Conservation (phyloP, 2,113 vertebrate species). For the Promerops cafer region DNA sequence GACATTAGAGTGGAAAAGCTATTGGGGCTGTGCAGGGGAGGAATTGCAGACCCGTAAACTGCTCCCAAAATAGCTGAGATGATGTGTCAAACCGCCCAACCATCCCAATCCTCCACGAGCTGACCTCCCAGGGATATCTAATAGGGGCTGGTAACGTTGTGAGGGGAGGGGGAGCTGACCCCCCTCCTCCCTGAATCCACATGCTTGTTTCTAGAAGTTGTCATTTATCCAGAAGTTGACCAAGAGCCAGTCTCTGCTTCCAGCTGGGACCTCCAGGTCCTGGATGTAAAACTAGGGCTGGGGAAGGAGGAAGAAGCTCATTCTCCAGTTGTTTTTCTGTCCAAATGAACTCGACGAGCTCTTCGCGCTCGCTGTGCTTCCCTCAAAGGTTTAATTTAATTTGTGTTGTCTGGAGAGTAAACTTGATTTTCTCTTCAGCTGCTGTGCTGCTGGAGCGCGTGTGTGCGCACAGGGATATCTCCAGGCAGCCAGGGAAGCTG, state of each 20-base stretch:
- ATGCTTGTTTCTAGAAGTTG: not conserved
- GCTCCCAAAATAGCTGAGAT: slow-evolving; percentile 64
- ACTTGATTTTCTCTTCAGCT: not conserved
- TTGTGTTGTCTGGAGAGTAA: not conserved
- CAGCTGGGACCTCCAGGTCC: not conserved
- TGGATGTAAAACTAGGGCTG: not conserved
- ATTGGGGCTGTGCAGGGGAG: slow-evolving; percentile 36
- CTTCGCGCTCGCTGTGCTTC: not conserved
- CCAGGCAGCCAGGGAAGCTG: not conserved
- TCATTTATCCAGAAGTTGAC: not conserved
- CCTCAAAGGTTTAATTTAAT: not conserved
- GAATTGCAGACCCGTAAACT: slow-evolving; percentile 64
- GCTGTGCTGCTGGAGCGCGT: not conserved
- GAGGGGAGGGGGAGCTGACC: not conserved
- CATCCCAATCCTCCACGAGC: slow-evolving; percentile 31
- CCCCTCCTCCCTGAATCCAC: not conserved
- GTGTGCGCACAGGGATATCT: not conserved
- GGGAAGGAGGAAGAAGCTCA: not conserved
- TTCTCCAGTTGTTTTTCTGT: not conserved
- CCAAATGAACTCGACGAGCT: fast-evolving
- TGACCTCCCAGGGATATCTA: slow-evolving; percentile 37
- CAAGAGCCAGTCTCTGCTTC: not conserved
- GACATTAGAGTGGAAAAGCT: slow-evolving; percentile 64
- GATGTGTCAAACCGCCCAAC: slow-evolving; percentile 60
- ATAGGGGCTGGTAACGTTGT: slow-evolving; percentile 12